These are phyloP conservation scores for Drosophila navojoa DNA, from an alignment of 1,140 invertebrate species.

Conservation along the genomic window DNA sequence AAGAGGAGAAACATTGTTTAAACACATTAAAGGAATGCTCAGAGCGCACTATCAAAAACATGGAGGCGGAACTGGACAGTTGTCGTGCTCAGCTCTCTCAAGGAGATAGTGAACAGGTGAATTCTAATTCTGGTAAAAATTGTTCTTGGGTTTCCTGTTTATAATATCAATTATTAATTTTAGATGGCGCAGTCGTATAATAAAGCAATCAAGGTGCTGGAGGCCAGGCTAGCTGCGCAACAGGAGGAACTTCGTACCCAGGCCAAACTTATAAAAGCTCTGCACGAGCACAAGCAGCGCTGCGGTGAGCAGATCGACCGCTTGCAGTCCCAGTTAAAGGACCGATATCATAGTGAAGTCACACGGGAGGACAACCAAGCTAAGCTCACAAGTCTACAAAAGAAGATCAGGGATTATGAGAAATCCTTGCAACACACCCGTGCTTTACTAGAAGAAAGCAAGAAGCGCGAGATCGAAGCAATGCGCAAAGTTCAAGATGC, in stretches of 20 bases:
- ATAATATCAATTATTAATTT: background rate
- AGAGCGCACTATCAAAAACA: conserved; percentile 57
- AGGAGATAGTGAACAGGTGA: conserved; percentile 39
- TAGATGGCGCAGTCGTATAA: conserved; percentile 51
- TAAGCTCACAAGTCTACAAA: conserved; percentile 38
- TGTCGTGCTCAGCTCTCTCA: conserved; percentile 60
- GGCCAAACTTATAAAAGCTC: conserved; percentile 50
- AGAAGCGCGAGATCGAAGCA: conserved; percentile 47
- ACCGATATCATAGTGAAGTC: background rate
- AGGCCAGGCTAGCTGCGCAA: conserved; percentile 38
- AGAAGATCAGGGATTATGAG: conserved; percentile 55
- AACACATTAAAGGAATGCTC: conserved; percentile 49
- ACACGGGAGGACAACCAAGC: conserved; percentile 2
- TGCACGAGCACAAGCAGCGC: conserved; percentile 62
- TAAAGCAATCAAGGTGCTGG: conserved; percentile 48
- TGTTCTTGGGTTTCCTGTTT: no score
- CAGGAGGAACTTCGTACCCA: conserved; percentile 61
- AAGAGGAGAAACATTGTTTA: conserved; percentile 52
- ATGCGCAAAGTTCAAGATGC: conserved; percentile 84
- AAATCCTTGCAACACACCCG: conserved; percentile 34
- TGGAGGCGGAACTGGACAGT: conserved; percentile 65
- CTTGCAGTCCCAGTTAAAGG: conserved; percentile 35
- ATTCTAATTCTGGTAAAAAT: background rate
- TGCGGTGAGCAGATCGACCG: conserved; percentile 36
- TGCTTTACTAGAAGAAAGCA: conserved; percentile 41